Conservation (phyloP, 2,888 invertebrate species). For the Drosophila lacicola region DNA sequence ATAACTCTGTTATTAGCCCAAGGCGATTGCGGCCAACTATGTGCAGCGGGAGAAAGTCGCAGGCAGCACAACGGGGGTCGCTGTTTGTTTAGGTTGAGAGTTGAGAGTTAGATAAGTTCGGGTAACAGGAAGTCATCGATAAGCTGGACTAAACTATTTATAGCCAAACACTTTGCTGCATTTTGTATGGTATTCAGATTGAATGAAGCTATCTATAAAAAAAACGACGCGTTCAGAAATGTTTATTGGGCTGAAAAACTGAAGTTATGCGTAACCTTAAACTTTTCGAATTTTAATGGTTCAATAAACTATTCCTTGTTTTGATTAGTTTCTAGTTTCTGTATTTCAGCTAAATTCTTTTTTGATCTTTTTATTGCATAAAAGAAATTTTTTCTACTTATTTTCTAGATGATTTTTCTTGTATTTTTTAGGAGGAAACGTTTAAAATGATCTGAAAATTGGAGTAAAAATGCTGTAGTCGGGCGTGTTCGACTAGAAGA, state of each 20-base stretch:
- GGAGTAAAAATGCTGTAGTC: too few species aligned
- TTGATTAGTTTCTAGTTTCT: too few species aligned
- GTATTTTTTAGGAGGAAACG: too few species aligned
- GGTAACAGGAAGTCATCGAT: conserved; percentile 52
- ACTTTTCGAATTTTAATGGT: not conserved
- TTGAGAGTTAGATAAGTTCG: conserved; percentile 25
- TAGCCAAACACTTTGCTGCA: conserved; percentile 34
- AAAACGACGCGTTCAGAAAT: not conserved
- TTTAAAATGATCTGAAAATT: too few species aligned
- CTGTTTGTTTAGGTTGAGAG: conserved; percentile 48
- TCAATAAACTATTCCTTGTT: not conserved
- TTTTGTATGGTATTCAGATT: conserved; percentile 21
- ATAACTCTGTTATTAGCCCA: conserved; percentile 71
- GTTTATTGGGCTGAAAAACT: conserved; percentile 1
- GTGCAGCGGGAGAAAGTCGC: conserved; percentile 23
- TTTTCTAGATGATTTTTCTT: too few species aligned
- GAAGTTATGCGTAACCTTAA: too few species aligned
- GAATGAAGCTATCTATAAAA: not conserved
- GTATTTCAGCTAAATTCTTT: too few species aligned
- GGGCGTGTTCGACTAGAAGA: too few species aligned
- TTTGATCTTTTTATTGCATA: too few species aligned
- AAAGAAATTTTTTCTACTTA: too few species aligned
- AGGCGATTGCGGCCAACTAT: conserved; percentile 28
- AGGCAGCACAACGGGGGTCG: conserved; percentile 2
- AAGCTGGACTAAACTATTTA: conserved; percentile 50